Base-by-base conservation (phyloP, 2,888 invertebrate species). In the Arenicola marina region DNA sequence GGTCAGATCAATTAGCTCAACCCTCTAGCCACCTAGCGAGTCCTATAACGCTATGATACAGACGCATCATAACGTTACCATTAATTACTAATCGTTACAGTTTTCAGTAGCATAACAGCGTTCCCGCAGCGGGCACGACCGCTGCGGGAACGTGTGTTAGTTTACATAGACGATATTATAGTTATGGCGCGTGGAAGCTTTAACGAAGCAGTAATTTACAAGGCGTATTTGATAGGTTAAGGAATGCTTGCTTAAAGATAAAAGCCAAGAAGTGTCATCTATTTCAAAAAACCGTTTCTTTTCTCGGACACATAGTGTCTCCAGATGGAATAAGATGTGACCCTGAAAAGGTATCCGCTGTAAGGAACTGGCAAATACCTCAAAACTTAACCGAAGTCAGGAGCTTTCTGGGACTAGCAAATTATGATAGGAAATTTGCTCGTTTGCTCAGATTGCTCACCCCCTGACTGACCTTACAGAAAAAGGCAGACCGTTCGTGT, bases 161-260 rank as follows among this genome's bases (percentile, higher is more conserved):
- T 65, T 7, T 59, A 55, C 33, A 34, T 65, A 7, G 65, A 65
- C 24, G 59, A 59, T 29, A 56, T 65, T n/a, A 65, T 26, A 48
- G 34, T 62, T n/a, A 59, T 62, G n/a, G 44, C n/a, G n/a, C n/a
- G 58, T 11, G 18, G 38, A 1, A 33, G 28, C 11, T 32, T 59
- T 24, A 43, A 65, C 3, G 31, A 53, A 29, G 44, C 44, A 18
- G 11, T 62, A 11, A 32, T 7, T 26, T 65, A 24, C 24, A 38
- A 21, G 7, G 15, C 15, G 26, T 48, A 7, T 24, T 48, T 24
- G 26, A 11, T 21, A 11, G 48, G 26, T 21, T 48, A 21, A 48
- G 26, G 48, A 7, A 11, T 21, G 48, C 48, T 48, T 7, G 26
- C 26, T 24, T 48, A 48, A 48, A 11, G 15, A 7, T 48, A 11